Percentiles rank a stretch among this genome's conserved stretches.
Conservation (phyloP, 2,888 invertebrate species). For the Gryllus longicercus region DNA sequence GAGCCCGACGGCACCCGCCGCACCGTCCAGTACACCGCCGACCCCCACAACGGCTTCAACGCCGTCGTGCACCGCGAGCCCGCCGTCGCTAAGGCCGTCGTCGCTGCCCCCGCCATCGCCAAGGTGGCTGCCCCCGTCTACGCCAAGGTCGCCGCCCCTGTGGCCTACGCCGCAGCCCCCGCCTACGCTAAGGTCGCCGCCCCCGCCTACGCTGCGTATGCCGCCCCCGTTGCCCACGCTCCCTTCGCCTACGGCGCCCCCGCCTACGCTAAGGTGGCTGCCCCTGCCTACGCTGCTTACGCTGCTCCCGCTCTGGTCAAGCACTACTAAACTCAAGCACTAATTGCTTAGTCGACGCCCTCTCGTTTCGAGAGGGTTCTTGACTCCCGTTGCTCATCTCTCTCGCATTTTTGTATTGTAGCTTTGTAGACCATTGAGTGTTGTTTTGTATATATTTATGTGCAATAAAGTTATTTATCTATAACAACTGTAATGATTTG, state of each 20-base stretch:
- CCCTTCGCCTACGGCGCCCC: no score
- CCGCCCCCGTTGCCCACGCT: conserved; percentile 26
- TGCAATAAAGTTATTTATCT: not conserved
- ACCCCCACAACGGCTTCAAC: no score
- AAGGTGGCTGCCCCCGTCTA: not conserved
- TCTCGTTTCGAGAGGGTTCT: not conserved
- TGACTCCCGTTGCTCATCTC: not conserved
- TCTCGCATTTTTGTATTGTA: not conserved
- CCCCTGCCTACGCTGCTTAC: conserved; percentile 28
- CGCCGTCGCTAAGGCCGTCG: no score
- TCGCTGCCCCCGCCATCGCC: no score
- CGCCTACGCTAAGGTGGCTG: conserved; percentile 32
- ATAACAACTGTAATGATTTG: not conserved
- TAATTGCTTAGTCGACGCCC: not conserved
- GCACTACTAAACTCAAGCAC: not conserved
- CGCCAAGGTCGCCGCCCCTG: no score
- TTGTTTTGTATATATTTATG: conserved; percentile 10
- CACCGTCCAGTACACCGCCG: no score
- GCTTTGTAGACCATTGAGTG: not conserved
- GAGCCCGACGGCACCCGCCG: no score
- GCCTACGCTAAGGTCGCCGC: not conserved
- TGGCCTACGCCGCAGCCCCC: no score
- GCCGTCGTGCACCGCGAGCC: no score
- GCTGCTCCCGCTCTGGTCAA: conserved; percentile 25
- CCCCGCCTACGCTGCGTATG: conserved; percentile 32